Conservation (phyloP, 1,140 invertebrate species). For the Leptinotarsa defecta region DNA sequence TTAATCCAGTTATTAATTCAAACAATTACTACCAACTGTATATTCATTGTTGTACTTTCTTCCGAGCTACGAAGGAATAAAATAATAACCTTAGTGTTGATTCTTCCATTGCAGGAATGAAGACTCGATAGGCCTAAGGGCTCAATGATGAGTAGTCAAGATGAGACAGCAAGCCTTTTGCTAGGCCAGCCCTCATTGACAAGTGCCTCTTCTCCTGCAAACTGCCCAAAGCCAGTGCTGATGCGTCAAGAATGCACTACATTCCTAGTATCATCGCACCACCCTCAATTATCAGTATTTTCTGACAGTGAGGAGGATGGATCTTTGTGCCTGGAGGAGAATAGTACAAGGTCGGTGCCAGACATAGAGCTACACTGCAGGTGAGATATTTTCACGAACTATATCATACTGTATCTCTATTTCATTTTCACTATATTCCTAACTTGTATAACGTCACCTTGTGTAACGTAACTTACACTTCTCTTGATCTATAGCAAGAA, state of each 20-base stretch:
- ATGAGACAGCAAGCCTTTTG: constrained; percentile 78
- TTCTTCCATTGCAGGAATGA: constrained; percentile 37
- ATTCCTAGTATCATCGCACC: constrained; percentile 69
- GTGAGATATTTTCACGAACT: constrained; percentile 35
- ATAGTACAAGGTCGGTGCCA: constrained; percentile 80
- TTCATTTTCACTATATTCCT: neutral
- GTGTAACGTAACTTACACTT: neutral
- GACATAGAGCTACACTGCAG: constrained; percentile 86
- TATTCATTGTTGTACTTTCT: too few relatives aligned
- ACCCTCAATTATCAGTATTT: constrained; percentile 74
- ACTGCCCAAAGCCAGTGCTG: constrained; percentile 71
- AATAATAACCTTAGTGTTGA: neutral
- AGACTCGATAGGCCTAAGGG: constrained; percentile 34
- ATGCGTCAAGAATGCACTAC: constrained; percentile 83
- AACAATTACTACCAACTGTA: too few relatives aligned
- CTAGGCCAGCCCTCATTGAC: constrained; percentile 63
- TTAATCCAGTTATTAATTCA: too few relatives aligned
- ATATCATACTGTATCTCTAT: neutral
- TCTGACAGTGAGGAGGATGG: constrained; percentile 80
- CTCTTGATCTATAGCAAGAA: too few relatives aligned
- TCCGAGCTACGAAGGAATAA: too few relatives aligned
- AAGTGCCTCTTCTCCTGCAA: constrained; percentile 57
- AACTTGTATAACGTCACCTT: neutral
- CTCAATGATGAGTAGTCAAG: constrained; percentile 64
- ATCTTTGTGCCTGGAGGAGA: constrained; percentile 65